Conservation (phyloP, 2,113 vertebrate genomes). For the Anhinga rufa region DNA sequence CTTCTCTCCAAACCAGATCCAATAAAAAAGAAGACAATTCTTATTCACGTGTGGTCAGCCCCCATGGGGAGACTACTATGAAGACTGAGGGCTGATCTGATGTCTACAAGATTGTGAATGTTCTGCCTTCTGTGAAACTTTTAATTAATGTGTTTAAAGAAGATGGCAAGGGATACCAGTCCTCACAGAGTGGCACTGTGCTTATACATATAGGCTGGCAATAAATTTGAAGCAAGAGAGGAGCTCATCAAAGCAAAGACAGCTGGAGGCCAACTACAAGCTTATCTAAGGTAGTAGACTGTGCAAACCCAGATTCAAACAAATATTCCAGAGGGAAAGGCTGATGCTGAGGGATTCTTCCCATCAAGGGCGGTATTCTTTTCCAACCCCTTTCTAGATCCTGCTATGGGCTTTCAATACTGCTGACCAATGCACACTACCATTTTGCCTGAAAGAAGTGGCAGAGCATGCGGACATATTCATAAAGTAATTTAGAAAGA, state of each 20-base stretch:
- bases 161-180: neutral
- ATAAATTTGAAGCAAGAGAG: neutral
- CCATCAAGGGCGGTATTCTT: fast-evolving
- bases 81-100: neutral
- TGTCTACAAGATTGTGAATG: neutral
- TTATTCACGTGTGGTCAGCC: neutral
- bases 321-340: neutral
- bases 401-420: neutral
- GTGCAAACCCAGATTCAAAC: neutral
- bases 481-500: neutral
- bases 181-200: neutral
- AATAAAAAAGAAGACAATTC: neutral
- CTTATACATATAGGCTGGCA: neutral
- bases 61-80: neutral
- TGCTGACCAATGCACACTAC: neutral
- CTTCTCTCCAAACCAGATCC: neutral
- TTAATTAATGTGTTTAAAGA: neutral
- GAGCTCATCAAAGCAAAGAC: neutral
- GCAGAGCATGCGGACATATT: fast-evolving
- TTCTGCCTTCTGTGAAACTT: neutral
- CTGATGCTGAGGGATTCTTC: neutral
- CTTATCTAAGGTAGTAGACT: neutral
- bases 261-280: neutral
- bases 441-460: neutral
- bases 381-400: neutral